Base-by-base conservation (phyloP, 2,888 invertebrate genomes). In the Tortricodes alternella region DNA sequence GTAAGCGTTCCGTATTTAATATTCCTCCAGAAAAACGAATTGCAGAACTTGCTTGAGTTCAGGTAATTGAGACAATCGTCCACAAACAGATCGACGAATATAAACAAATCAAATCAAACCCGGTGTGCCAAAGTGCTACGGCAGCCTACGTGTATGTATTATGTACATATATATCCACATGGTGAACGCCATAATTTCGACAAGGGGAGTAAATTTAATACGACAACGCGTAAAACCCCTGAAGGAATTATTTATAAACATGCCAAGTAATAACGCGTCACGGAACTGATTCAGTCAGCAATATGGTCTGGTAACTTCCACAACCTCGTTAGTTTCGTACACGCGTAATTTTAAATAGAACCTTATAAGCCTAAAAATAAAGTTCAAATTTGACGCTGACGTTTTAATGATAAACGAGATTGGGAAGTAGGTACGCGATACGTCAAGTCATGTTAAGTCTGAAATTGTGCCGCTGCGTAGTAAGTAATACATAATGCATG, bases 401-500 rank as follows among this genome's bases (percentile, higher is more conserved):
- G n/a, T n/a, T n/a, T n/a, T n/a, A n/a, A n/a, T n/a, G n/a, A n/a
- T n/a, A n/a, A n/a, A n/a, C n/a, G n/a, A n/a, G n/a, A n/a, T 29
- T 29, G 9, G n/a, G 9, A 29, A n/a, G 29, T 11, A 29, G n/a
- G n/a, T 3, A 29, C n/a, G 9, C 0, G 53, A 53, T 41, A 46
- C 41, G 53, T 53, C 53, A 41, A 23, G n/a, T 9, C 46, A 16
- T 13, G 46, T 53, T 53, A 53, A 29, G 24, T 8, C 23, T 24
- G 41, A 41, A 41, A 41, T 41, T 41, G 44, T 53, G 34, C 43
- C 46, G 46, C 53, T 24, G 39, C 53, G 13, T 39, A 53, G 48
- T 53, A 53, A 53, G 32, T 23, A 34, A 53, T 53, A 39, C 46
- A 53, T 53, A 53, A 53, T 53, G 53, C 53, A 53, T 48, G 39